Base-by-base conservation (phyloP, 2,888 invertebrate species). In the Drosophila kanekoi region DNA sequence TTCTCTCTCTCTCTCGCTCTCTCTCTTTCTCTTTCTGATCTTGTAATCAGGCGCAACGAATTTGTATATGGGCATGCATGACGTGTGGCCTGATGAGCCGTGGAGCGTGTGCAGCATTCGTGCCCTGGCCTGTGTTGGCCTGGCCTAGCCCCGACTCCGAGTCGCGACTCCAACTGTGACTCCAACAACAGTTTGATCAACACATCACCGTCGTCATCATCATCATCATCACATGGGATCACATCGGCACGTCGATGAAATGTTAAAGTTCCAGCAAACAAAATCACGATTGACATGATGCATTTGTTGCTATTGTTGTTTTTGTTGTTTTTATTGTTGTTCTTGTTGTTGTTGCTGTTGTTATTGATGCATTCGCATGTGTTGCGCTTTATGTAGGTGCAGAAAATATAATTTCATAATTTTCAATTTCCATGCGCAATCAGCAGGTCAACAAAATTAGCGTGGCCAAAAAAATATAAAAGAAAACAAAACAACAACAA, bases 51-150 rank as follows among this genome's bases (percentile, higher is more conserved):
- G 83, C 89, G 70, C 77, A 87, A 62, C 88, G 88, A 88, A 88
- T 88, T 85, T 89, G 88, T 88, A 85, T 89, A 86, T 86, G 89
- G 87, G 81, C 87, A 89, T 89, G 86, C 86, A 89, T 89, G 90
- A 89, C 89, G 87, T 87, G 89, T 90, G 89, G 76, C 86, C 83
- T 77, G 86, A 85, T 79, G 84, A 87, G 79, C 77, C 78, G 65
- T 78, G 78, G 84, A 74, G 76, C 79, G 75, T 76, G 80, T 76
- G 77, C 66, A 77, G 76, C 62, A 75, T 79, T 75, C 76, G 57
- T 79, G 75, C 63, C 59, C 79, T 76, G 79, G 48, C 43, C 59
- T 43, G 48, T 18, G 52, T 41, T 43, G 18, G 33, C 69, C 52
- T 67, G 61, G 74, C 74, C 68, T 66, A 56, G 58, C 64, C 44